Conservation (phyloP, 2,113 vertebrate species). For the Rallus limicola region DNA sequence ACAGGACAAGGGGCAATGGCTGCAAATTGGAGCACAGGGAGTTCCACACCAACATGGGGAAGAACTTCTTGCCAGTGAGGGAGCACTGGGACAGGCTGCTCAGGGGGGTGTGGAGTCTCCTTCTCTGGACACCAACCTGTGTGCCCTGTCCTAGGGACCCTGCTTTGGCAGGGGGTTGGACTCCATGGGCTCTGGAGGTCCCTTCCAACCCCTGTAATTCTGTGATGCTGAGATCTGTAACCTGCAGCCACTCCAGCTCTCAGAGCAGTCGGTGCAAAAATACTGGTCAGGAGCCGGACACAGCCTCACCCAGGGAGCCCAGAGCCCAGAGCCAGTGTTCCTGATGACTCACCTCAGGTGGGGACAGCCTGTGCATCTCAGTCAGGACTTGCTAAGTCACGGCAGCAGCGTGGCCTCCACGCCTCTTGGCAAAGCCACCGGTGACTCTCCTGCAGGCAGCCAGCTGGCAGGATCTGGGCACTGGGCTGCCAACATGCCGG, state of each 20-base stretch:
- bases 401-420: fast-evolving
- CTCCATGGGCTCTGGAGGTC: too few species aligned
- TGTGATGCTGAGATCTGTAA: neutral
- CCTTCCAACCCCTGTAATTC: too few species aligned
- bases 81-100: too few species aligned
- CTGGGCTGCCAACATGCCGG: fast-evolving
- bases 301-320: neutral
- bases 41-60: too few species aligned
- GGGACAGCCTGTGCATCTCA: neutral
- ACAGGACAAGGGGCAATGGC: too few species aligned
- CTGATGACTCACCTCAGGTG: neutral
- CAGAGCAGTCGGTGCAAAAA: neutral
- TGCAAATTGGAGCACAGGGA: too few species aligned
- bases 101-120: too few species aligned
- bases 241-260: neutral
- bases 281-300: fast-evolving
- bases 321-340: fast-evolving
- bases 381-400: neutral
- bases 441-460: neutral
- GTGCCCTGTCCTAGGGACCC: too few species aligned
- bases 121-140: too few species aligned
- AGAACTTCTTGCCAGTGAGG: too few species aligned
- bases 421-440: neutral
- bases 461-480: neutral
- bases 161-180: too few species aligned